Evolutionary conservation across 2,888 invertebrate genomes (phyloP).

Genomic region (Axea sp.): DNA sequence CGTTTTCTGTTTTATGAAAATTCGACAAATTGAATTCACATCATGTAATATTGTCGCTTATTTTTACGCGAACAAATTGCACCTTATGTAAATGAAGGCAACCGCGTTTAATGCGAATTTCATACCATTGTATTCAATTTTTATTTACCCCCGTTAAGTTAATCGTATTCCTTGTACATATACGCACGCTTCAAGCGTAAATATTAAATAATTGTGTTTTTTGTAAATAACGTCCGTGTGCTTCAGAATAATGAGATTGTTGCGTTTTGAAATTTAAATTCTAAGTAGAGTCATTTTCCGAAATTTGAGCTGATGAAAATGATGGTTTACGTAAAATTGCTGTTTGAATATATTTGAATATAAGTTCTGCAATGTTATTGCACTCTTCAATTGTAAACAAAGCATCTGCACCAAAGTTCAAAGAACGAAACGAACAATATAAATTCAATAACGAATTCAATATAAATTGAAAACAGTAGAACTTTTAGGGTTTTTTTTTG

Average conservation of each 20-base stretch:
- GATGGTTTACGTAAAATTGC: conserved; percentile 32
- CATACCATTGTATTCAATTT: conserved; percentile 26
- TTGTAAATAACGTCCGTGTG: conserved; percentile 12
- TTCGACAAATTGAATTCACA: conserved; percentile 36
- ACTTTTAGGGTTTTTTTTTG: conserved; percentile 4
- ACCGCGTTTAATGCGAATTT: conserved; percentile 21
- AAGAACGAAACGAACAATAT: neutral
- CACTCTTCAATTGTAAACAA: conserved; percentile 11
- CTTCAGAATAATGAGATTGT: conserved; percentile 10
- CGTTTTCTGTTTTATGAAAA: conserved; percentile 29
- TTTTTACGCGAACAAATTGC: conserved; percentile 29
- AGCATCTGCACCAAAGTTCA: conserved; percentile 2
- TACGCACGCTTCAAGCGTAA: neutral
- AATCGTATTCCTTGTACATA: conserved; percentile 23
- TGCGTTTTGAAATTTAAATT: conserved; percentile 20
- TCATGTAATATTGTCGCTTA: conserved; percentile 22
- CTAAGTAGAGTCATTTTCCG: conserved; percentile 9
- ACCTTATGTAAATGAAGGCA: conserved; percentile 16
- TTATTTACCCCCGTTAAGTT: conserved; percentile 23
- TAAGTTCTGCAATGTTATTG: conserved; percentile 8
- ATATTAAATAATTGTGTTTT: conserved; percentile 19
- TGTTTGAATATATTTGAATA: conserved; percentile 16
- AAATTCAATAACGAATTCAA: too few relatives aligned
- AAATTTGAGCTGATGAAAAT: conserved; percentile 20
- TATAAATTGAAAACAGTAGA: conserved; percentile 8